These are phyloP conservation scores for Ectobius pallidus DNA, from an alignment of 2,888 invertebrate species.

Conservation along the genomic window DNA sequence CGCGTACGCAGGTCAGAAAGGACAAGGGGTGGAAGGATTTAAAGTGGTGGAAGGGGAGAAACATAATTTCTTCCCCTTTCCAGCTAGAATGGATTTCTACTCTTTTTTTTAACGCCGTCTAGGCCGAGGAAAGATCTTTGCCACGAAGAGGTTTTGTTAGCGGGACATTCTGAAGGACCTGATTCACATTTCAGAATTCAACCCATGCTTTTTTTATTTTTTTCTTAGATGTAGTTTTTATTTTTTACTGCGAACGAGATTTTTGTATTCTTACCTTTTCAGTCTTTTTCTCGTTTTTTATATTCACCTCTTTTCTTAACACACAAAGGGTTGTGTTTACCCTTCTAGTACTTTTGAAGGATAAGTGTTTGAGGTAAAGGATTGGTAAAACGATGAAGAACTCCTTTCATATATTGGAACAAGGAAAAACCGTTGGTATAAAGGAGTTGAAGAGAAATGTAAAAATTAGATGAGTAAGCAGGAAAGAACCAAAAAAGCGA, in stretches of 20 bases:
- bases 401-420: slow-evolving; percentile 5
- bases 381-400: slow-evolving; percentile 15
- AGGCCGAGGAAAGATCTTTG: slow-evolving; percentile 21
- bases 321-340: slow-evolving; percentile 41
- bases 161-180: slow-evolving; percentile 28
- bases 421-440: slow-evolving; percentile 26
- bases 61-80: slow-evolving; percentile 20
- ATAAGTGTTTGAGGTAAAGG: slow-evolving; percentile 27
- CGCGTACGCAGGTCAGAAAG: slow-evolving; percentile 18
- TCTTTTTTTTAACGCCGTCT: slow-evolving; percentile 13
- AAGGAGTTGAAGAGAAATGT: background rate
- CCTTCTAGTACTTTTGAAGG: slow-evolving; percentile 18
- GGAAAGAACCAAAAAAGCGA: too few species aligned
- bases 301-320: slow-evolving; percentile 27
- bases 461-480: slow-evolving; percentile 7
- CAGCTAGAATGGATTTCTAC: slow-evolving; percentile 9
- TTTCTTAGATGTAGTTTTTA: slow-evolving; percentile 24
- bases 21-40: slow-evolving; percentile 19
- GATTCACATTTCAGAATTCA: slow-evolving; percentile 32
- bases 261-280: slow-evolving; percentile 30
- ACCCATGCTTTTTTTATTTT: background rate
- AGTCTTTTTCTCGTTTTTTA: slow-evolving; percentile 24
- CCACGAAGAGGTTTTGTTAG: background rate
- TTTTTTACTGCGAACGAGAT: slow-evolving; percentile 19
- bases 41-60: slow-evolving; percentile 6